Base-by-base conservation (phyloP, 2,888 invertebrate genomes). In the Orthonychiurus folsomi region DNA sequence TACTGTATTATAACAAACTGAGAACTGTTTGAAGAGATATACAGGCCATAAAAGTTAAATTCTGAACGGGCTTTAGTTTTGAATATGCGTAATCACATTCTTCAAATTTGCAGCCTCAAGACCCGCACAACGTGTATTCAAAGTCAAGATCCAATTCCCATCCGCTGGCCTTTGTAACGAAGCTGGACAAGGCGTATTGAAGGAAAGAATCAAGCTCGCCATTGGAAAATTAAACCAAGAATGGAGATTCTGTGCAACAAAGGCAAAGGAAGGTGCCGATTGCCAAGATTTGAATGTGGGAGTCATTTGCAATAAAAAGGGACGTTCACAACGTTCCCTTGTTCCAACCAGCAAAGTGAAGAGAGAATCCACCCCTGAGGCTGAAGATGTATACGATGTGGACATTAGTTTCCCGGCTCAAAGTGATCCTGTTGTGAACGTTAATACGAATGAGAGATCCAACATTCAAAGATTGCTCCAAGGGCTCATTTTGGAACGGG, bases 241-340 rank as follows among this genome's bases (percentile, higher is more conserved):
- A 75, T 96, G 95, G 95, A 90, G 92, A 82, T 90, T 95, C 86
- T 95, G 95, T 77, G 91, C 93, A 0, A 89, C 76, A 86, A 89
- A 65, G 83, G 86, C 55, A 89, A 92, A 79, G 91, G 93, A 84
- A 77, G 76, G 75, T 62, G 69, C 63, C 60, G 91, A 92, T 76
- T 94, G 94, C 76, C 90, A 89, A 75, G 91, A 93, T 74, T 80
- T 94, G 60, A 86, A 89, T 73, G 92, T 94, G 72, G 88, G 91
- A 75, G 91, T 94, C 2, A 90, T 91, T 77, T 94, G 93, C 75
- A 91, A 91, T 75, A 91, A 90, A 50, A 69, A 72, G 63, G 56
- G 62, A 20, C n/a, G 70, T 56, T 62, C 66, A 28, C 56, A 62
- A 15, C 64, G 69, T 66, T 37, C 59, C 27, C 21, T 52, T 9